Evolutionary conservation across 2,113 vertebrate species (phyloP), one percentile per base, ranked within the genome.

Genomic region (Ramphastos sulfuratus): DNA sequence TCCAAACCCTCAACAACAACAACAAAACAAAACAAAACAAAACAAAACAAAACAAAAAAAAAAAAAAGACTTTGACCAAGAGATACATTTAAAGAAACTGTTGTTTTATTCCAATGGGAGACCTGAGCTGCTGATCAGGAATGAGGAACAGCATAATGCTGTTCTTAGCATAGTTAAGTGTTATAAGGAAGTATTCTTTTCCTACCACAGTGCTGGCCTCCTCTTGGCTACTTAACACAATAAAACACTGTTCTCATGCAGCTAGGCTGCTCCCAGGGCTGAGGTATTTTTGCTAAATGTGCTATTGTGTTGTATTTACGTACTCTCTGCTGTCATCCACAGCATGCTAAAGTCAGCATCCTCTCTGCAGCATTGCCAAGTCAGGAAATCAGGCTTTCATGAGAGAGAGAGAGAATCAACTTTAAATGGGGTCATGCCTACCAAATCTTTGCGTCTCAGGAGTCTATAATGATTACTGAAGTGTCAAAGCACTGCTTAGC

Each of bases 111-210:
- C 20, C 15, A 24, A 19, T 12, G 52, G 37, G 16, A 76, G 16
- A 70, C 16, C 27, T 66, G 27, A 73, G 66, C 17, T 78, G 42
- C 24, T 55, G 35, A 46, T 50, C 27, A 50, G 4, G 12, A 39
- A 12, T 54, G 54, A 84, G 7, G 24, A 55, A 2, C 4, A 72
- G 50, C 24, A 39, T 19, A 30, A 30, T 19, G 27, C 8, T 0
- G 0, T 48, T 10, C 15, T 78, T 2, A 1, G 44, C 59, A 20
- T 15, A 56, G 35, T 28, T 16, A n/a, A 64, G 28, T 13, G 12
- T 70, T 90, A 70, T 31, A 56, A 74, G 42, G 9, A 21, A 44
- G 4, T n/a, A 50, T 2, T 64, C 70, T 27, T 66, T 10, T 37
- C 18, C 56, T 54, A 1, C 6, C 0, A 1, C 35, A 74, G 23